phyloP scores from a whole-genome alignment of 2,888 invertebrate species.

The Caenorhabditis sp. region DNA sequence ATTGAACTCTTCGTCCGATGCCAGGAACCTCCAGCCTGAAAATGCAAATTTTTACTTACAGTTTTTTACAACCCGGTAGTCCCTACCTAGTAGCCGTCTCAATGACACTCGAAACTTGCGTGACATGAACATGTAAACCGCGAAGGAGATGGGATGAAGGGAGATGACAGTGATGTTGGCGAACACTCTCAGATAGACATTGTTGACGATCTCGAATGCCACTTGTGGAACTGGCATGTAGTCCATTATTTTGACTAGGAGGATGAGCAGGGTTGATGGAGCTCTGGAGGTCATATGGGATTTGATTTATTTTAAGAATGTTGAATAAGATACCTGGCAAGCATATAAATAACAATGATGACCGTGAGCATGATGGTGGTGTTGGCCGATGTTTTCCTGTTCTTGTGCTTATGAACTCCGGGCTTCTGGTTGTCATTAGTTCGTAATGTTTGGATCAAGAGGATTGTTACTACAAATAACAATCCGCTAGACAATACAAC shows the following conservation, averaged over 20 bases:
- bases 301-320: too few relatives aligned
- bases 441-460: slow-evolving; percentile 70
- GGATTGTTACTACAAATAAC: slow-evolving; percentile 72
- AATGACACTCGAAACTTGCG: slow-evolving; percentile 70
- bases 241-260: slow-evolving; percentile 66
- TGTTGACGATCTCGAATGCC: slow-evolving; percentile 62
- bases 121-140: slow-evolving; percentile 75
- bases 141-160: slow-evolving; percentile 75
- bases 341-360: slow-evolving; percentile 73
- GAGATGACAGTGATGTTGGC: slow-evolving; percentile 73
- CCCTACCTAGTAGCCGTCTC: slow-evolving; percentile 65
- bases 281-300: slow-evolving; percentile 36
- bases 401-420: slow-evolving; percentile 62
- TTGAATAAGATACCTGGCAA: slow-evolving; percentile 65
- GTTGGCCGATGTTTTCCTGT: slow-evolving; percentile 61
- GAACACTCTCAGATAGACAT: slow-evolving; percentile 62
- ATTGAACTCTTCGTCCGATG: slow-evolving; percentile 68
- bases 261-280: slow-evolving; percentile 68
- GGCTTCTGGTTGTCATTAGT: slow-evolving; percentile 61
- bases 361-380: slow-evolving; percentile 76
- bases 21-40: slow-evolving; percentile 66
- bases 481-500: slow-evolving; percentile 68
- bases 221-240: slow-evolving; percentile 55
- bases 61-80: too few relatives aligned
- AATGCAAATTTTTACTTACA: too few relatives aligned